phyloP scores from a whole-genome alignment of 2,113 vertebrate genomes.

The Pedionomus torquatus region DNA sequence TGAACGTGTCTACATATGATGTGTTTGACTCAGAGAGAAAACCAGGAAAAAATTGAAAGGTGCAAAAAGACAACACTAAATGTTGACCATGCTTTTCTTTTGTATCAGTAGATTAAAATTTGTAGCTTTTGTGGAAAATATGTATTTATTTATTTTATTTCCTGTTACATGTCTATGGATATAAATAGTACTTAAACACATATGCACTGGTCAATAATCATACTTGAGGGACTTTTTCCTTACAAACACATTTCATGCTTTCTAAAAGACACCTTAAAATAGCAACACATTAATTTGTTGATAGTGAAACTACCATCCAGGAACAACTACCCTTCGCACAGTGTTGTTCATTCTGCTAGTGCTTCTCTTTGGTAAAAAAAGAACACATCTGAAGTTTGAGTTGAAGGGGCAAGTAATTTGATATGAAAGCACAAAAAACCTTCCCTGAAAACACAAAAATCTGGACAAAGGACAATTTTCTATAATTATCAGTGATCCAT shows the following conservation, averaged over 20 bases:
- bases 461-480: neutral
- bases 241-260: neutral
- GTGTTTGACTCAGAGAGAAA: neutral
- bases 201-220: neutral
- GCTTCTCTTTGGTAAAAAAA: neutral
- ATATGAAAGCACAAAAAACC: neutral
- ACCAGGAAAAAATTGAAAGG: neutral
- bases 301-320: neutral
- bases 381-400: neutral
- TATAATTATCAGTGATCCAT: neutral
- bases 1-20: neutral
- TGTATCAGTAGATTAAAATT: neutral
- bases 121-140: neutral
- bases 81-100: neutral
- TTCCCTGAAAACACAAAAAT: neutral
- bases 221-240: neutral
- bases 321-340: neutral
- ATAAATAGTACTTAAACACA: neutral
- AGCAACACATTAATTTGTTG: neutral
- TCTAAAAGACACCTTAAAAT: neutral
- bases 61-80: neutral
- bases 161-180: neutral
- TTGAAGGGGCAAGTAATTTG: neutral
- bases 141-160: neutral
- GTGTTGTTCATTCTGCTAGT: neutral